Evolutionary conservation across 64 coral and sea anemone genomes (phyloP).

Genomic region (Porites lutea): DNA sequence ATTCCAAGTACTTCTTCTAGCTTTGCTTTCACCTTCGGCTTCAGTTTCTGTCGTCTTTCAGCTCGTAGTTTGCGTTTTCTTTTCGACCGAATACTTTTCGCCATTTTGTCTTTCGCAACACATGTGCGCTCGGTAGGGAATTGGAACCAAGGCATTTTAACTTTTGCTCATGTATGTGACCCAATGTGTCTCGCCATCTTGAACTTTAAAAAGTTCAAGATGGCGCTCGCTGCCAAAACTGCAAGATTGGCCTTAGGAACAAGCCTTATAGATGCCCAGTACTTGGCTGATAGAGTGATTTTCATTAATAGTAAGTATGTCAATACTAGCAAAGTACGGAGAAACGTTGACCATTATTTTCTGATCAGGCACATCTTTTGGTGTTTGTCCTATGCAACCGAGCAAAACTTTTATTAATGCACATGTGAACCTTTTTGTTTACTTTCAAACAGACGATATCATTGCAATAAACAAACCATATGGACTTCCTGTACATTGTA

Average conservation of each 20-base stretch:
- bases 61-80: constrained; percentile 89
- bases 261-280: constrained; percentile 79
- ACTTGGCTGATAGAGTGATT: constrained; percentile 72
- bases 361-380: no score
- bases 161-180: background rate
- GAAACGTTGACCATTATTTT: no score
- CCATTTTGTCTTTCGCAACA: constrained; percentile 72
- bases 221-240: constrained; percentile 80
- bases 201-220: background rate
- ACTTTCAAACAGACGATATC: constrained; percentile 79
- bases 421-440: background rate
- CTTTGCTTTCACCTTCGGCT: constrained; percentile 83
- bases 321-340: no score
- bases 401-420: no score
- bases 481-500: constrained; percentile 96
- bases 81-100: constrained; percentile 96
- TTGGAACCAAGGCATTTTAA: background rate
- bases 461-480: constrained; percentile 98
- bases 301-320: constrained; percentile 87
- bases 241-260: constrained; percentile 73
- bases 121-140: constrained; percentile 6
- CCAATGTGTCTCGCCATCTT: background rate
- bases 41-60: constrained; percentile 77
- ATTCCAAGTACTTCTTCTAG: constrained; percentile 76
- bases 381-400: no score